phyloP scores from a whole-genome alignment of 2,113 vertebrate species.

The Emberiza fucata region DNA sequence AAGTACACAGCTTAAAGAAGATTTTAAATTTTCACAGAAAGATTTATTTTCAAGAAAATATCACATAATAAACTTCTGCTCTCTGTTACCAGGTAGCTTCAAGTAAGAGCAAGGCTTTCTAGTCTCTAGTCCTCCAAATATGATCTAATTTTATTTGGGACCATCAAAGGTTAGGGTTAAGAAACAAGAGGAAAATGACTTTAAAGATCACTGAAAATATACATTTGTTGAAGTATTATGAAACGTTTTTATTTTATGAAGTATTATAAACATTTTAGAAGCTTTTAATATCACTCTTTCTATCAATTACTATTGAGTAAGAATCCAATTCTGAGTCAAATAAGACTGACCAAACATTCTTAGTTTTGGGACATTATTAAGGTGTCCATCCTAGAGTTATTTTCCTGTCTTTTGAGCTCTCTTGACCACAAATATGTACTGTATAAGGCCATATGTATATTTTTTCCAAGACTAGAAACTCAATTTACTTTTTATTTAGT shows the following conservation, averaged over 20 bases:
- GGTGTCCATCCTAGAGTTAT: not conserved
- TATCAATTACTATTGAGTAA: not conserved
- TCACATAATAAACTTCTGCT: not conserved
- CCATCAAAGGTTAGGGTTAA: not conserved
- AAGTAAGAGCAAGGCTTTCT: not conserved
- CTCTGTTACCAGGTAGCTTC: not conserved
- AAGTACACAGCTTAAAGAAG: not conserved
- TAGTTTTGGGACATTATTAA: not conserved
- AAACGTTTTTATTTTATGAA: too few species aligned
- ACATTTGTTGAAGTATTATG: not conserved
- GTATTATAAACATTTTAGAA: not conserved
- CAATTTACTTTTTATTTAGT: not conserved
- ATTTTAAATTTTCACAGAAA: not conserved
- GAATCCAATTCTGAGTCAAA: not conserved
- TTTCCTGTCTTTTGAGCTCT: not conserved
- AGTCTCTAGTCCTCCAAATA: not conserved
- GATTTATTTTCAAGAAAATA: not conserved
- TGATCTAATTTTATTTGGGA: not conserved
- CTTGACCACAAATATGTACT: not conserved
- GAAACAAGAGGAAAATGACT: not conserved
- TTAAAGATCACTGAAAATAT: not conserved
- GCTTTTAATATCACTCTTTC: not conserved
- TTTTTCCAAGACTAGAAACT: not conserved
- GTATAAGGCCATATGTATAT: accelerated
- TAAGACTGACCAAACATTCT: not conserved